Evolutionary conservation across 1,140 invertebrate species (phyloP).

Genomic region (Dolichoris vasculosae): DNA sequence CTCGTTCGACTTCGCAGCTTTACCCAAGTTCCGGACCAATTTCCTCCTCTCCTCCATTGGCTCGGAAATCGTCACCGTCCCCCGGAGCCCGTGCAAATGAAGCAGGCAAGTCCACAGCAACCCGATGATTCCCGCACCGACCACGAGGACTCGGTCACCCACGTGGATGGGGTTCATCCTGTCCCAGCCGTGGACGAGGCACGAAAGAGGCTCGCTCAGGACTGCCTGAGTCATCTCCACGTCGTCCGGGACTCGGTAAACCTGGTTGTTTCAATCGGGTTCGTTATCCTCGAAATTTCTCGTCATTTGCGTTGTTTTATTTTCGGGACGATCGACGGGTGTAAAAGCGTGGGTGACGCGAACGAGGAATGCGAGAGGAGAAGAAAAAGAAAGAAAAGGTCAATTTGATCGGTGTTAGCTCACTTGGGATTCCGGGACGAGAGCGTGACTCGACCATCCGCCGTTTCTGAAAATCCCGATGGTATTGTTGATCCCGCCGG

Average conservation of each 20-base stretch:
- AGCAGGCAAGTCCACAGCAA: slow-evolving; percentile 79
- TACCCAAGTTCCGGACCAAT: slow-evolving; percentile 77
- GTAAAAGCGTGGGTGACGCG: neutral
- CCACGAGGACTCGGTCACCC: slow-evolving; percentile 78
- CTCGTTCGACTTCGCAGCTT: slow-evolving; percentile 37
- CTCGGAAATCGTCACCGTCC: slow-evolving; percentile 79
- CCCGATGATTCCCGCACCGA: slow-evolving; percentile 83
- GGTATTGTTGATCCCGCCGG: slow-evolving; percentile 78
- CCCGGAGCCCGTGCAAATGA: slow-evolving; percentile 80
- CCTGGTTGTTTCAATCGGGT: slow-evolving; percentile 53
- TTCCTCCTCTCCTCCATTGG: slow-evolving; percentile 76
- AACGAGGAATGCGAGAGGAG: neutral
- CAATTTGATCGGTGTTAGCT: neutral
- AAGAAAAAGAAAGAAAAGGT: too few relatives aligned
- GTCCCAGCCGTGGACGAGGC: slow-evolving; percentile 81
- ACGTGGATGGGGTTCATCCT: slow-evolving; percentile 76
- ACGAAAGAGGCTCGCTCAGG: slow-evolving; percentile 81
- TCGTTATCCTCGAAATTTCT: neutral
- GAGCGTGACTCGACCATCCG: slow-evolving; percentile 80
- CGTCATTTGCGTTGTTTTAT: too few relatives aligned
- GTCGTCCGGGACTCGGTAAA: slow-evolving; percentile 63
- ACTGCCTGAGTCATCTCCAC: slow-evolving; percentile 72
- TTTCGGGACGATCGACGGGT: too few relatives aligned
- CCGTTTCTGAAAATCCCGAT: slow-evolving; percentile 80
- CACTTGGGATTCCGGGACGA: slow-evolving; percentile 78